Conservation (phyloP, 2,797 vertebrate species). For the Chrysocyon brachyurus region DNA sequence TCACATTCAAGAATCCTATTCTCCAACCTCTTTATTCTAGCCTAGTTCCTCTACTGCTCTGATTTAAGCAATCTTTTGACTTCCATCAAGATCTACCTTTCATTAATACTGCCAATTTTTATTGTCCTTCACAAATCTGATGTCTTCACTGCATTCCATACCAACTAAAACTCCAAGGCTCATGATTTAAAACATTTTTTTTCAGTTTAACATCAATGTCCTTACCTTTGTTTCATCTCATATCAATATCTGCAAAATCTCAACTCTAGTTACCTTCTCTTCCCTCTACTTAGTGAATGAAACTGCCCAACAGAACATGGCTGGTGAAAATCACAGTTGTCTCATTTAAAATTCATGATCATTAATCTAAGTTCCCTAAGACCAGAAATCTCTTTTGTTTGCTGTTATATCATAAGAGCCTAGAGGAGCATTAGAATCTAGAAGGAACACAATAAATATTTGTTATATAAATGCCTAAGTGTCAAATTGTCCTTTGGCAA, state of each 20-base stretch:
- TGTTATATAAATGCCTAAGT: not conserved
- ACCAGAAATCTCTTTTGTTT: not conserved
- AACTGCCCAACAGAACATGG: not conserved
- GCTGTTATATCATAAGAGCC: not conserved
- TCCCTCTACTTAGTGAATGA: conserved; percentile 37
- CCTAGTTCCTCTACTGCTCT: not conserved
- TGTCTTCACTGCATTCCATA: not conserved
- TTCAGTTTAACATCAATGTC: not conserved
- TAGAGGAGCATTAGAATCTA: not conserved
- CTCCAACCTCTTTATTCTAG: not conserved
- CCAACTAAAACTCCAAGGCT: not conserved
- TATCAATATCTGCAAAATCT: not conserved
- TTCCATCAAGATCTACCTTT: not conserved
- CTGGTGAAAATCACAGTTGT: conserved; percentile 24
- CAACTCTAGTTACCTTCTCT: conserved; percentile 25
- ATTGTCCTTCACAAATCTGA: not conserved
- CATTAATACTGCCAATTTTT: not conserved
- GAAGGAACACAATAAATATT: not conserved
- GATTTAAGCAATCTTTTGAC: not conserved
- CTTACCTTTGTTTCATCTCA: not conserved
- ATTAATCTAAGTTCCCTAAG: not conserved
- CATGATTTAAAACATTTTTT: not conserved
- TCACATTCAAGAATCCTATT: not conserved
- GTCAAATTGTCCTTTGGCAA: not conserved
- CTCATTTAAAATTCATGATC: conserved; percentile 41